These are phyloP conservation scores for Nanorana parkeri DNA, from an alignment of 2,113 vertebrate genomes.

Conservation along the genomic window DNA sequence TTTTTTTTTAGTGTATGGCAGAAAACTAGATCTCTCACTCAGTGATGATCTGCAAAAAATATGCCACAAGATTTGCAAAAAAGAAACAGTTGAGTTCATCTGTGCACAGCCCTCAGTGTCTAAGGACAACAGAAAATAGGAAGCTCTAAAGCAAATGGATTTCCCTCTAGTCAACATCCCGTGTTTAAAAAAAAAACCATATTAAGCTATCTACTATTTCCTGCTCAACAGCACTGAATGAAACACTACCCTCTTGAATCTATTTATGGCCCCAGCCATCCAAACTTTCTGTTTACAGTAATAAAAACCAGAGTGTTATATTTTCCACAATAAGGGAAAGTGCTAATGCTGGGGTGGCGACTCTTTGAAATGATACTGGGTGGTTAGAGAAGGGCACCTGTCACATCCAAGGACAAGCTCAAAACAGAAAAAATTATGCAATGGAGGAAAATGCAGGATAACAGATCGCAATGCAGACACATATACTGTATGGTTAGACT, in stretches of 20 bases:
- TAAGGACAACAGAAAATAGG: neutral
- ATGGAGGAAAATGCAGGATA: too few species aligned
- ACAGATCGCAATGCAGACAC: too few species aligned
- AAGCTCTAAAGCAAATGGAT: neutral
- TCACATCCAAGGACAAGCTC: too few species aligned
- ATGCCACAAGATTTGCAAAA: neutral
- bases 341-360: neutral
- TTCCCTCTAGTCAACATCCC: neutral
- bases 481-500: too few species aligned
- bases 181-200: neutral
- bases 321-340: conserved; percentile 7
- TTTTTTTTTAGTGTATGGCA: neutral
- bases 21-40: neutral
- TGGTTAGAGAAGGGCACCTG: too few species aligned
- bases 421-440: too few species aligned
- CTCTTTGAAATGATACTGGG: too few species aligned
- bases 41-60: neutral
- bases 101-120: neutral
- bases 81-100: neutral
- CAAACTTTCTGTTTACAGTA: neutral
- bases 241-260: neutral
- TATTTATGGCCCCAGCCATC: too few species aligned
- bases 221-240: neutral
- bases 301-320: conserved; percentile 11
- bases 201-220: neutral